A percentile compares a stretch with the other conserved stretches of the same genome.
phyloP scores from a whole-genome alignment of 2,113 vertebrate species.

The Carettochelys insculpta region DNA sequence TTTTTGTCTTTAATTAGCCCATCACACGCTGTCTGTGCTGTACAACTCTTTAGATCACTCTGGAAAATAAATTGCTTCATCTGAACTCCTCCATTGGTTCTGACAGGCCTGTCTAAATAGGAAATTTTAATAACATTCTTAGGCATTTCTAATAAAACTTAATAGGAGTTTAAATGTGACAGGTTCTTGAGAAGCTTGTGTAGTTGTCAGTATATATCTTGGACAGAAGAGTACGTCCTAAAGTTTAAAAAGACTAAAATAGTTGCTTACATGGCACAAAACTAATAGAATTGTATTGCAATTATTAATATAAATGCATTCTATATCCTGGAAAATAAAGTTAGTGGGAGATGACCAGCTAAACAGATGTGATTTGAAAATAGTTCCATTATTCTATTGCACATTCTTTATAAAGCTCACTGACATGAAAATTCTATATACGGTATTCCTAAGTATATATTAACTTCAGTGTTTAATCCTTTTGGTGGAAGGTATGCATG shows the following conservation, averaged over 20 bases:
- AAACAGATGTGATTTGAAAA: conserved; percentile 1
- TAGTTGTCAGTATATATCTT: not conserved
- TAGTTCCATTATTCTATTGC: conserved; percentile 1
- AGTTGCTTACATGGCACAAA: conserved; percentile 4
- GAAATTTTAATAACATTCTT: not conserved
- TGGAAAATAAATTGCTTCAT: not conserved
- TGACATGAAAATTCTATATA: not conserved
- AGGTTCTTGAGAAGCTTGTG: not conserved
- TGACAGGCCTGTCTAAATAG: conserved; percentile 1
- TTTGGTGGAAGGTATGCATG: conserved; percentile 60
- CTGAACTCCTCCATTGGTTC: not conserved
- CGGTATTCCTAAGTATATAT: conserved; percentile 38
- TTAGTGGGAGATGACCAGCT: not conserved
- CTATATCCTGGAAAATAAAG: not conserved
- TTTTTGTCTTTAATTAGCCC: not conserved
- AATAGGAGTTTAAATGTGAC: not conserved
- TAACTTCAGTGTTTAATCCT: conserved; percentile 28
- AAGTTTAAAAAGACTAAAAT: not conserved
- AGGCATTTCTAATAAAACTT: not conserved
- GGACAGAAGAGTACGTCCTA: not conserved
- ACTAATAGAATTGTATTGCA: not conserved
- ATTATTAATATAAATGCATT: not conserved
- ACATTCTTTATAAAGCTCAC: not conserved
- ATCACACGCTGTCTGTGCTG: not conserved
- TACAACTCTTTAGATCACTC: not conserved